Conservation (phyloP, 2,113 vertebrate genomes). For the Morphnarchus princeps region DNA sequence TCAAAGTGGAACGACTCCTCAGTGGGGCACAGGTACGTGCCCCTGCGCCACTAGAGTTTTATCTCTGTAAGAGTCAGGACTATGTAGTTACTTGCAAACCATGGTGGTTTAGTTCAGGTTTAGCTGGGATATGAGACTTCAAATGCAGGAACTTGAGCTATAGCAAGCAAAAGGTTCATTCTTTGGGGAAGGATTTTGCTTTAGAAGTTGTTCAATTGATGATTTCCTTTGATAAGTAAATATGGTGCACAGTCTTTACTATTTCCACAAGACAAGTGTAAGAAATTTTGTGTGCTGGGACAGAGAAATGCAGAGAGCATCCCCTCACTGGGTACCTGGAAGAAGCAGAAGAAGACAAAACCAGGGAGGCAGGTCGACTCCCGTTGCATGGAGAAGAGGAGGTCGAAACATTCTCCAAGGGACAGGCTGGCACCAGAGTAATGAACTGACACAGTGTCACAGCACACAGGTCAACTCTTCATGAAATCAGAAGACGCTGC, state of each 20-base stretch:
- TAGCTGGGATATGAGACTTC: background rate
- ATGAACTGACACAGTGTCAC: background rate
- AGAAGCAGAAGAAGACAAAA: background rate
- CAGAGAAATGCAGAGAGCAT: background rate
- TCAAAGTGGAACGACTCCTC: background rate
- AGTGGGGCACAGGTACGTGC: fast-evolving
- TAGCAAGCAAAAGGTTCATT: background rate
- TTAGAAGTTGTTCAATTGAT: background rate
- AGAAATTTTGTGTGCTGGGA: background rate
- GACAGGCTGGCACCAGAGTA: background rate
- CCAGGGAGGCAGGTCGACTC: background rate
- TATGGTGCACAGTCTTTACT: background rate
- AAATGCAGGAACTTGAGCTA: background rate
- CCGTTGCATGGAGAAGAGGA: background rate
- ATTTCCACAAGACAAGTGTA: background rate
- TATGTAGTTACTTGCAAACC: background rate
- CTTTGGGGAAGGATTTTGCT: background rate
- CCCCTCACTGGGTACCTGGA: background rate
- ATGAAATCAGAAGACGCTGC: background rate
- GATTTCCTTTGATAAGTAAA: background rate
- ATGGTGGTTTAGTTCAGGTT: background rate
- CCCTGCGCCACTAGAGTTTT: background rate
- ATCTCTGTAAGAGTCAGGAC: background rate
- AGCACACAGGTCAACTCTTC: background rate
- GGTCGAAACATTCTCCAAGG: background rate